Conservation (phyloP, 2,113 vertebrate genomes). For the Tinamus guttatus region DNA sequence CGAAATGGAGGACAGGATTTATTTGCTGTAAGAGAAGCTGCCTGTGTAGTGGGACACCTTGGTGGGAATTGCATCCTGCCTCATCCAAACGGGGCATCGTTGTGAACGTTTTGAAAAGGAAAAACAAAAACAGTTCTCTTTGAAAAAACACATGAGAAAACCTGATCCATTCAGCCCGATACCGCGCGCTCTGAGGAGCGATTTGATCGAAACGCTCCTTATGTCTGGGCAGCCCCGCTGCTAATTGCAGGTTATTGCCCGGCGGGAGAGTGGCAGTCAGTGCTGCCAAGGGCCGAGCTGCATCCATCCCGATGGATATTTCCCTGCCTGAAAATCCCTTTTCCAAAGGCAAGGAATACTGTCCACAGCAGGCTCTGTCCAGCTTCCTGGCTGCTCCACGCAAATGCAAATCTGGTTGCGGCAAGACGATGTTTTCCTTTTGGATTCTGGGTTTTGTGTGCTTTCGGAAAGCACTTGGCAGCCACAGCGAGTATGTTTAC, state of each 20-base stretch:
- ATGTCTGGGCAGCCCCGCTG: background rate
- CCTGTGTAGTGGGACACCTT: background rate
- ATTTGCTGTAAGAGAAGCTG: background rate
- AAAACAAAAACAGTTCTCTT: background rate
- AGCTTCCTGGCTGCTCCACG: rapidly evolving
- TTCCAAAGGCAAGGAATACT: rapidly evolving
- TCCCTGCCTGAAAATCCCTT: background rate
- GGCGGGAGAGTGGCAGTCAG: background rate
- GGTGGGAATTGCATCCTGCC: background rate
- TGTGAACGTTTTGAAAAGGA: background rate
- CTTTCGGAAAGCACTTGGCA: constrained; percentile 69
- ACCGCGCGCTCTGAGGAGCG: background rate
- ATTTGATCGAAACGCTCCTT: constrained; percentile 33
- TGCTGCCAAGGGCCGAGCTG: rapidly evolving
- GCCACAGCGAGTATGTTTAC: constrained; percentile 57
- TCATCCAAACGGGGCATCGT: background rate
- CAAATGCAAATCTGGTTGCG: background rate
- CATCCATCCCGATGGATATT: background rate
- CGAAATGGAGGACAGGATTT: background rate
- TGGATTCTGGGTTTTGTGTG: constrained; percentile 58
- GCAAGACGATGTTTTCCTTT: constrained; percentile 56
- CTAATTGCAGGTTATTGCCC: background rate
- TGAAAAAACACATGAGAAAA: background rate
- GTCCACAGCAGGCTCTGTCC: background rate
- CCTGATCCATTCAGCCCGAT: background rate